Conservation (phyloP, 1,140 invertebrate species). For the Zaprionus nigranus region DNA sequence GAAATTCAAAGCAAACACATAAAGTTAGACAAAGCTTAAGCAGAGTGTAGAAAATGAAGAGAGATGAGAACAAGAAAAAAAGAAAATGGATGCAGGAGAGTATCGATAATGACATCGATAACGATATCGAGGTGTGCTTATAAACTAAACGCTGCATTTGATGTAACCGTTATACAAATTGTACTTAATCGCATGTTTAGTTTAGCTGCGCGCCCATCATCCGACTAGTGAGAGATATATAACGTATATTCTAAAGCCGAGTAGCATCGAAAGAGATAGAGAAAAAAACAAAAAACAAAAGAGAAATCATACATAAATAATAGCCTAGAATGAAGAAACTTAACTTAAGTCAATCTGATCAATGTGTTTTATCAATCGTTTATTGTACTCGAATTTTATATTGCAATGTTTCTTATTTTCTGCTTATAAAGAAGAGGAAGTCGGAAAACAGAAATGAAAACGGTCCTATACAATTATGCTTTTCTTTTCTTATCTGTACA, state of each 20-base stretch:
- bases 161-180: constrained; percentile 39
- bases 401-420: constrained; percentile 20
- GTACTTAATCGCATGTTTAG: constrained; percentile 67
- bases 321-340: constrained; percentile 28
- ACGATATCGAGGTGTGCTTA: constrained; percentile 23
- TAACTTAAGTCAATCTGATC: constrained; percentile 17
- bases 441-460: not conserved
- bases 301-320: constrained; percentile 4
- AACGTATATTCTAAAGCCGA: constrained; percentile 40
- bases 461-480: constrained; percentile 20
- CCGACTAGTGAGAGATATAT: constrained; percentile 23
- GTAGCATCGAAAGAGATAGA: not conserved
- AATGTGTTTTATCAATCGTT: constrained; percentile 23
- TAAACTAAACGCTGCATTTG: constrained; percentile 38
- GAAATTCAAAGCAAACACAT: not conserved
- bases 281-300: not conserved
- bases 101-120: constrained; percentile 1
- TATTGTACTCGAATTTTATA: constrained; percentile 21
- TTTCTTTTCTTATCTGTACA: constrained; percentile 31
- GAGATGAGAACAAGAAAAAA: not conserved
- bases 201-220: constrained; percentile 21
- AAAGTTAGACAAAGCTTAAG: not conserved
- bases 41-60: not conserved
- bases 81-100: not conserved
- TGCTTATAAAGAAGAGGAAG: constrained; percentile 5